A percentile compares a stretch with the other conserved stretches of the same genome.
Evolutionary conservation across 2,888 invertebrate genomes (phyloP).

Genomic region (Pachydiplax longipennis): DNA sequence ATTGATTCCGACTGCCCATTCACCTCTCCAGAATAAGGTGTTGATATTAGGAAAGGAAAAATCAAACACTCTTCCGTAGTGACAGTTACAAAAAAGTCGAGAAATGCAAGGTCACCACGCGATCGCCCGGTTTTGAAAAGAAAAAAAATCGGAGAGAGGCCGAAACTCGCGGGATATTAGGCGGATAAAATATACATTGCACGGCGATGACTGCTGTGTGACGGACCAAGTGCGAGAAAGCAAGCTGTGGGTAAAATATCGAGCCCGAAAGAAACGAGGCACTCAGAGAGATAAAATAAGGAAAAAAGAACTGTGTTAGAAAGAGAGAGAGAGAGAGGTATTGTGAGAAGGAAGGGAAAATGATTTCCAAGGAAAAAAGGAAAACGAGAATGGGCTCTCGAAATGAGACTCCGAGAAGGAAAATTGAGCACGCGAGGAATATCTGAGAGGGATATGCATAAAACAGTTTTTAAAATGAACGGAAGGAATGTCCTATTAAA

Average conservation of each 20-base stretch:
- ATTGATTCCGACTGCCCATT: too few species aligned
- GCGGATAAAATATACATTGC: neutral
- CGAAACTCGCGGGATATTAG: neutral
- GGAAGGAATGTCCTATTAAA: too few species aligned
- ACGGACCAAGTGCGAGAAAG: neutral
- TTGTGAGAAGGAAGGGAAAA: neutral
- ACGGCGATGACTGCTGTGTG: neutral
- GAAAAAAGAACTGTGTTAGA: neutral
- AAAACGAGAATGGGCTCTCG: neutral
- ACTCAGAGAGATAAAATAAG: neutral
- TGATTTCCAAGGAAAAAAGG: neutral
- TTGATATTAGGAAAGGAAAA: too few species aligned
- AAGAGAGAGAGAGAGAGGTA: neutral
- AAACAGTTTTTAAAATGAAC: neutral
- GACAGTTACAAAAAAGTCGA: too few species aligned
- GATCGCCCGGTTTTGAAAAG: neutral
- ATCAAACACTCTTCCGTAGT: too few species aligned
- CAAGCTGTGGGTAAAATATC: neutral
- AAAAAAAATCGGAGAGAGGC: neutral
- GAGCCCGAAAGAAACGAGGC: neutral
- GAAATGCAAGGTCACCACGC: neutral
- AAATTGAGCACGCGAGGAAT: neutral
- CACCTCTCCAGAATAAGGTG: too few species aligned
- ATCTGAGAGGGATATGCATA: neutral
- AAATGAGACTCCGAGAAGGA: neutral